phyloP scores from a whole-genome alignment of 1,140 invertebrate species.

The Apocrypta bakeri region DNA sequence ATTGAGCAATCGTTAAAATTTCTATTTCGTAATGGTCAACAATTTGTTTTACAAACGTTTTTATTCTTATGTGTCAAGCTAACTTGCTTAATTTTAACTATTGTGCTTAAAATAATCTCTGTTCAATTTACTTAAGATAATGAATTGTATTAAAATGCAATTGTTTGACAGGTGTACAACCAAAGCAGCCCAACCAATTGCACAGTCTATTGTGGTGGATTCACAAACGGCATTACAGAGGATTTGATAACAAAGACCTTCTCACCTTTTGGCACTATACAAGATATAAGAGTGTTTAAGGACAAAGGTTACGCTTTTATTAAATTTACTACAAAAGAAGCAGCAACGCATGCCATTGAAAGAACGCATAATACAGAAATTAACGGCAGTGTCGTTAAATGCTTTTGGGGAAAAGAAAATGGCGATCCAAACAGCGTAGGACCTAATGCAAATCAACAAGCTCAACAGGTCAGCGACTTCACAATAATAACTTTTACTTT shows the following conservation, averaged over 20 bases:
- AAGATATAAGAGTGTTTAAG: constrained; percentile 98
- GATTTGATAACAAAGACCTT: constrained; percentile 98
- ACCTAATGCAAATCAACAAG: constrained; percentile 74
- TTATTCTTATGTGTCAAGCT: neutral
- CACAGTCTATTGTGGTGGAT: constrained; percentile 98
- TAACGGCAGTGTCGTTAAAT: constrained; percentile 96
- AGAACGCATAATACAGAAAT: constrained; percentile 97
- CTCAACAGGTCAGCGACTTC: constrained; percentile 72
- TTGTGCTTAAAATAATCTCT: constrained; percentile 23
- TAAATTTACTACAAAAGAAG: constrained; percentile 97
- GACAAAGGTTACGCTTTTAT: constrained; percentile 99
- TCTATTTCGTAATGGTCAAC: neutral
- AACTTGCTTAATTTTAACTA: constrained; percentile 9
- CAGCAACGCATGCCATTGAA: constrained; percentile 97
- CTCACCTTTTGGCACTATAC: constrained; percentile 93
- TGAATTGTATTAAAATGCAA: neutral
- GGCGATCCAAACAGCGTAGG: constrained; percentile 82
- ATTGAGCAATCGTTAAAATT: neutral
- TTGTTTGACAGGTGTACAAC: constrained; percentile 85
- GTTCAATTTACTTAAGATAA: neutral
- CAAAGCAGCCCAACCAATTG: constrained; percentile 99
- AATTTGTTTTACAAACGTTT: neutral
- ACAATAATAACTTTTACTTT: neutral
- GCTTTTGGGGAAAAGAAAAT: constrained; percentile 99
- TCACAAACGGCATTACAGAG: constrained; percentile 94